phyloP scores from a whole-genome alignment of 2,113 vertebrate species.

The Poeciliopsis prolifica region DNA sequence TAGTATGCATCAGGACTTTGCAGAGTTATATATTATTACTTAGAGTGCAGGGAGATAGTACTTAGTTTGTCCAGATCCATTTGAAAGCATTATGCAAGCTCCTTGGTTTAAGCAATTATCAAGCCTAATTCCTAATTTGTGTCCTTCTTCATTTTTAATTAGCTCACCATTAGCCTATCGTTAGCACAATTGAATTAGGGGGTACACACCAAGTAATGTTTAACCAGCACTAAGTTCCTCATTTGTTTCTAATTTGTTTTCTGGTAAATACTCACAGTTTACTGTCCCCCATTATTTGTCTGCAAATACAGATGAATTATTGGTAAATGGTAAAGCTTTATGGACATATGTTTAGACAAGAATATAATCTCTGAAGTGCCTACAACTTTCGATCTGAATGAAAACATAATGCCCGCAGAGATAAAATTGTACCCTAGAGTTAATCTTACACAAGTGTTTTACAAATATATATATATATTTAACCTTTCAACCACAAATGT shows the following conservation, averaged over 20 bases:
- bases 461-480: background rate
- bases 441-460: background rate
- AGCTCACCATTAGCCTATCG: background rate
- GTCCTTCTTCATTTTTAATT: constrained; percentile 1
- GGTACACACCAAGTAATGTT: background rate
- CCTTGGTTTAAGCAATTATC: background rate
- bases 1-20: background rate
- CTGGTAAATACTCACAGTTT: background rate
- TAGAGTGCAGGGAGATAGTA: background rate
- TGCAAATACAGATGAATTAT: background rate
- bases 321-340: background rate
- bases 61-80: background rate
- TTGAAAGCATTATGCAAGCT: background rate
- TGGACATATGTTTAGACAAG: background rate
- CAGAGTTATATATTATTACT: background rate
- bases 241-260: constrained; percentile 8
- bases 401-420: background rate
- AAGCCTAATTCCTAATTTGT: constrained; percentile 2
- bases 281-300: background rate
- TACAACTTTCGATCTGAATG: background rate
- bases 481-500: background rate
- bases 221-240: constrained; percentile 3
- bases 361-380: background rate
- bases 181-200: constrained; percentile 7
- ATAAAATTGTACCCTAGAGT: background rate